Evolutionary conservation across 2,888 invertebrate species (phyloP).

Genomic region (Petrolisthes manimaculis): DNA sequence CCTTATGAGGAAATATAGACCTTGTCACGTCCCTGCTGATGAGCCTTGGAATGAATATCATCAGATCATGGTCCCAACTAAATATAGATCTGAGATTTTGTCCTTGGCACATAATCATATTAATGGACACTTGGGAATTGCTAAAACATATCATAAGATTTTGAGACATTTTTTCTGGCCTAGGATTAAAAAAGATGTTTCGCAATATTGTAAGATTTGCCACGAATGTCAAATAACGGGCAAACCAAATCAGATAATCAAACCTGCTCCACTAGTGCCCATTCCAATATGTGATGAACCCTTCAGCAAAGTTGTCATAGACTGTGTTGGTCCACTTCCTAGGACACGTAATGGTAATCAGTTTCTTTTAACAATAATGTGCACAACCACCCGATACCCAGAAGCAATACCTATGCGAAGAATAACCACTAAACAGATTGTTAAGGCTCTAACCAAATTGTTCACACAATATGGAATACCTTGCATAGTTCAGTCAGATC

Average conservation of each 20-base stretch:
- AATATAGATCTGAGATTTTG: background rate
- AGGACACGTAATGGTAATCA: background rate
- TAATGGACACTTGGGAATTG: conserved; percentile 14
- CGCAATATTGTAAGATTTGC: conserved; percentile 1
- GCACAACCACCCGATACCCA: conserved; percentile 18
- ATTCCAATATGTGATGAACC: conserved; percentile 1
- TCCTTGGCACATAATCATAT: background rate
- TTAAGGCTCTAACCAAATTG: conserved; percentile 14
- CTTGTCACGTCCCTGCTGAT: background rate
- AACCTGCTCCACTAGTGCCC: background rate
- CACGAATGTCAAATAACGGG: conserved; percentile 14
- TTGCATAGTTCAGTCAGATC: conserved; percentile 21
- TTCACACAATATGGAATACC: conserved; percentile 16
- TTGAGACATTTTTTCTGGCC: conserved; percentile 11
- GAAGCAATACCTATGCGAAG: conserved; percentile 3
- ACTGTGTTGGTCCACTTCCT: conserved; percentile 18
- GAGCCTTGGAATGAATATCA: background rate
- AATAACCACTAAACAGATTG: conserved; percentile 14
- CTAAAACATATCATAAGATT: conserved; percentile 16
- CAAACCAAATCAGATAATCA: conserved; percentile 10
- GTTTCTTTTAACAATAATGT: conserved; percentile 11
- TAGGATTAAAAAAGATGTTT: conserved; percentile 15
- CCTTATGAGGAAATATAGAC: conserved; percentile 18
- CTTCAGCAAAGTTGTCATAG: conserved; percentile 15
- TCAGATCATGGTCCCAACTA: conserved; percentile 10